These are phyloP conservation scores for Erpetoichthys calabaricus DNA, from an alignment of 2,797 vertebrate species.

Conservation along the genomic window DNA sequence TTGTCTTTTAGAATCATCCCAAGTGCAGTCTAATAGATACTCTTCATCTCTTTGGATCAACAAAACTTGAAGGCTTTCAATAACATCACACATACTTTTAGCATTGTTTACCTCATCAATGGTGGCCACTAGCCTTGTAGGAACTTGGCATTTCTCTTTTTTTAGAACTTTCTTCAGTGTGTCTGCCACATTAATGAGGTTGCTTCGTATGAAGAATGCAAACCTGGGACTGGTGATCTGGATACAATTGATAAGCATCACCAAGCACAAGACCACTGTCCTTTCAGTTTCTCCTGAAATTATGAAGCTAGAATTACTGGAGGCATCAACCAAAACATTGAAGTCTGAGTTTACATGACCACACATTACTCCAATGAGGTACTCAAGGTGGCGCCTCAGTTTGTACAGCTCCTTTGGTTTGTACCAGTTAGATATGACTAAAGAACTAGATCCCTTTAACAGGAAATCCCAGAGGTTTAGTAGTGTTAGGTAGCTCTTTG, in stretches of 20 bases:
- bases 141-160: conserved; percentile 29
- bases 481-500: conserved; percentile 52
- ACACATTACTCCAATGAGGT: conserved; percentile 43
- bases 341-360: conserved; percentile 31
- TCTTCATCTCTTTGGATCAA: conserved; percentile 42
- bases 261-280: conserved; percentile 45
- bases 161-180: conserved; percentile 23
- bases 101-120: conserved; percentile 25
- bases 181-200: conserved; percentile 25
- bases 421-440: conserved; percentile 47
- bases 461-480: conserved; percentile 55
- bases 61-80: conserved; percentile 36
- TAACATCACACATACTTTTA: conserved; percentile 23
- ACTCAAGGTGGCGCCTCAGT: conserved; percentile 43
- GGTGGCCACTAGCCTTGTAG: conserved; percentile 31
- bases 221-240: conserved; percentile 24
- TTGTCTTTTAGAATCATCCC: conserved; percentile 36
- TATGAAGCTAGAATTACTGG: conserved; percentile 25
- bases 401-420: conserved; percentile 35
- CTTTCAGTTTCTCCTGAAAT: conserved; percentile 53
- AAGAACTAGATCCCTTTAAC: conserved; percentile 32
- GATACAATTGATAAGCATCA: conserved; percentile 48
- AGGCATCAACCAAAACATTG: conserved; percentile 49
- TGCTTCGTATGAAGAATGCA: conserved; percentile 17
- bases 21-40: conserved; percentile 46